These are phyloP conservation scores for Pseudochaenichthys georgianus DNA, from an alignment of 2,797 vertebrate genomes.

Conservation along the genomic window DNA sequence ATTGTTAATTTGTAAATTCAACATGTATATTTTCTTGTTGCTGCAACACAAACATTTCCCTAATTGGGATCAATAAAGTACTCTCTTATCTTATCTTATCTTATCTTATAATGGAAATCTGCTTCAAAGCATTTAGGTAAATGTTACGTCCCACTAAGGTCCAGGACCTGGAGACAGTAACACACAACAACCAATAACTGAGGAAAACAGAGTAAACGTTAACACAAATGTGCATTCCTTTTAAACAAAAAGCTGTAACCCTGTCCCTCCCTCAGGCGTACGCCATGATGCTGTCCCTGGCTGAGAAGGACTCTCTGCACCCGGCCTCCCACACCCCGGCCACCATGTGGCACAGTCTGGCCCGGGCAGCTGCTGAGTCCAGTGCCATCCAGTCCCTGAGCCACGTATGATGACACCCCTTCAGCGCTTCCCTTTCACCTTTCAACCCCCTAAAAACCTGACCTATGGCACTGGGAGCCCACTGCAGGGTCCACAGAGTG, in stretches of 20 bases:
- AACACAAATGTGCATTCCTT: too few relatives aligned
- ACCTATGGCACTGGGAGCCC: conserved; percentile 87
- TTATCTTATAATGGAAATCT: not conserved
- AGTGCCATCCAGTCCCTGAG: conserved; percentile 97
- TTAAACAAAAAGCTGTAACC: too few relatives aligned
- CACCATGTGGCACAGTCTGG: conserved; percentile 97
- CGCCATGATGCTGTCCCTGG: conserved; percentile 98
- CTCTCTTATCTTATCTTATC: too few relatives aligned
- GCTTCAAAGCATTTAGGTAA: not conserved
- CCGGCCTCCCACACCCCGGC: conserved; percentile 90
- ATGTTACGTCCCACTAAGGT: too few relatives aligned
- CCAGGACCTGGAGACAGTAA: too few relatives aligned
- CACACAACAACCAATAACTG: too few relatives aligned
- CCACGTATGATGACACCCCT: conserved; percentile 92
- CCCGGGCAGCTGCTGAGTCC: conserved; percentile 93
- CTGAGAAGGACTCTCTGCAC: conserved; percentile 96
- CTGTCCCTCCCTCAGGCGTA: conserved; percentile 86
- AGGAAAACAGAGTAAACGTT: too few relatives aligned
- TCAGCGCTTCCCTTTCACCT: conserved; percentile 50
- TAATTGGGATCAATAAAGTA: too few relatives aligned
- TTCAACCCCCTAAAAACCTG: conserved; percentile 49
- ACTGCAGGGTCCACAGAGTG: conserved; percentile 89
- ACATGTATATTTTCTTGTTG: too few relatives aligned
- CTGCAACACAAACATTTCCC: too few relatives aligned
- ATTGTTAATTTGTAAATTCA: too few relatives aligned